These are phyloP conservation scores for Eptesicus fuscus DNA, from an alignment of 2,113 vertebrate genomes.

Conservation along the genomic window DNA sequence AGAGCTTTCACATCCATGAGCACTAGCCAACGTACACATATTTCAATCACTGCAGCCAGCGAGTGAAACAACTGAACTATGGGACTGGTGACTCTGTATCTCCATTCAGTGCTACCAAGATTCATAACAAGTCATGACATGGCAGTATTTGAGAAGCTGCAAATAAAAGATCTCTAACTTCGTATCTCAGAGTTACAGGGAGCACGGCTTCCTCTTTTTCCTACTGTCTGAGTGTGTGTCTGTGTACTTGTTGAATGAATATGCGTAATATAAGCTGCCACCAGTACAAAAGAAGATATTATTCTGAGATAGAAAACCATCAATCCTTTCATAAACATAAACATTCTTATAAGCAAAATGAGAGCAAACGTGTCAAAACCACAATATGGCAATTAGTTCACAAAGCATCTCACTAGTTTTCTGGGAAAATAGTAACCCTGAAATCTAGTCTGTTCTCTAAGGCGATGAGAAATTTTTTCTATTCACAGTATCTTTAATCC, in stretches of 20 bases:
- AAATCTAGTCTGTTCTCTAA: slow-evolving; percentile 42
- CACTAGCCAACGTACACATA: neutral
- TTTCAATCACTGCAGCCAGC: neutral
- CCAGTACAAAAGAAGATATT: neutral
- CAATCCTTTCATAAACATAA: slow-evolving; percentile 36
- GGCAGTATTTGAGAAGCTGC: neutral
- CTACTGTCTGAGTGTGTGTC: neutral
- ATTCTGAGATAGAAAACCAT: slow-evolving; percentile 21
- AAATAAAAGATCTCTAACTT: neutral
- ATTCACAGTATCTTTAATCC: slow-evolving; percentile 53
- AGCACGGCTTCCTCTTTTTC: neutral
- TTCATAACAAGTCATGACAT: neutral
- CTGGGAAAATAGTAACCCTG: slow-evolving; percentile 37
- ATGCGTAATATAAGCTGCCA: neutral
- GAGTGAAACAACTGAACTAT: neutral
- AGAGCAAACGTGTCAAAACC: slow-evolving; percentile 15
- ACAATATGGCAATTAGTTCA: slow-evolving; percentile 40
- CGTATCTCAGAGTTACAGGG: neutral
- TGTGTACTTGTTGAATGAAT: neutral
- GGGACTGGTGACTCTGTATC: neutral
- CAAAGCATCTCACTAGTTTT: slow-evolving; percentile 35
- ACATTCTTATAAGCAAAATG: slow-evolving; percentile 1
- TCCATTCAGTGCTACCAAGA: neutral
- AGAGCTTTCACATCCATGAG: neutral
- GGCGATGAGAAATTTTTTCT: slow-evolving; percentile 21